These are phyloP conservation scores for Calyptommatus sinebrachiatus DNA, from an alignment of 2,113 vertebrate genomes.

Conservation along the genomic window DNA sequence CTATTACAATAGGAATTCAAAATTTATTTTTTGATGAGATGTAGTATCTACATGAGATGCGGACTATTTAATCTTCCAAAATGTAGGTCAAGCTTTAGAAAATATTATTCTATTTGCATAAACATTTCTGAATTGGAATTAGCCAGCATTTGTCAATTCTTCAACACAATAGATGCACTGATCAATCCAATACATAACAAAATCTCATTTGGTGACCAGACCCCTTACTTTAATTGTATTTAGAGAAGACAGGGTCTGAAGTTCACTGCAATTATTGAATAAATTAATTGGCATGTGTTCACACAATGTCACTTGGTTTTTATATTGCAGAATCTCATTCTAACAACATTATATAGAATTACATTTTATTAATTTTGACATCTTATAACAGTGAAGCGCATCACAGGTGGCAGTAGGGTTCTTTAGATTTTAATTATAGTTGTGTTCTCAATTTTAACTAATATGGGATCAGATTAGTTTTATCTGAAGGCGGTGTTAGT, in stretches of 20 bases:
- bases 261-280: constrained; percentile 1
- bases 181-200: neutral
- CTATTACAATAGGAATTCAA: no score
- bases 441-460: neutral
- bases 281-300: neutral
- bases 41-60: neutral
- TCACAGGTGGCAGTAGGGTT: neutral
- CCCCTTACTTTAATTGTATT: constrained; percentile 10
- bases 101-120: neutral
- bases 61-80: neutral
- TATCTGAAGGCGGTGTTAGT: neutral
- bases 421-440: neutral
- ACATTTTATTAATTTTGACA: neutral
- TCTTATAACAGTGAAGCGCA: neutral
- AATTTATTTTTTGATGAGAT: no score
- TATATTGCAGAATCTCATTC: neutral
- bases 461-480: neutral
- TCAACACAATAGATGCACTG: neutral
- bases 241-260: neutral
- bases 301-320: neutral
- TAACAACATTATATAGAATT: neutral
- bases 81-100: neutral
- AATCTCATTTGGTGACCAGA: neutral
- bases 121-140: constrained; percentile 1
- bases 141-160: neutral